Conservation (phyloP, 2,797 vertebrate species). For the Myiothlypis coronata region DNA sequence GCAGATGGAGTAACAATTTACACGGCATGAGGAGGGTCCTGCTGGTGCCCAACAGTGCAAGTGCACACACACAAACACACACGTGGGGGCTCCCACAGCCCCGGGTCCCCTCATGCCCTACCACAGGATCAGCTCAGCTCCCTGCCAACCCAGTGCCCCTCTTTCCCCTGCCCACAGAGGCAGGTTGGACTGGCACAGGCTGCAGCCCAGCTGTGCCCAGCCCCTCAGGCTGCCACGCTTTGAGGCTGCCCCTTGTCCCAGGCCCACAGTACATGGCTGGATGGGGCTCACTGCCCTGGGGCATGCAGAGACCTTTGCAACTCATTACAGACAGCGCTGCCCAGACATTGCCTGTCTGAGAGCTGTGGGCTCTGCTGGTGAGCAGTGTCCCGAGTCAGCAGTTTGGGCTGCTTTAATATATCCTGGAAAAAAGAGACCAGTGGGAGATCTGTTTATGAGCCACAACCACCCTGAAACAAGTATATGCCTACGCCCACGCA, state of each 20-base stretch:
- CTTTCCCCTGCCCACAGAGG: accelerated
- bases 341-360: neutral
- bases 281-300: accelerated
- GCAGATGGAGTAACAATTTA: neutral
- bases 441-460: neutral
- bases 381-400: neutral
- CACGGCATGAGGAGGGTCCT: accelerated
- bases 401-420: neutral
- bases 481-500: accelerated
- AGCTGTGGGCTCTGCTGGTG: neutral
- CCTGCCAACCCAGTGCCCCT: accelerated
- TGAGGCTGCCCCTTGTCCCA: neutral
- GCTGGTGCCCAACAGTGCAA: neutral
- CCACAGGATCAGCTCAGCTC: accelerated
- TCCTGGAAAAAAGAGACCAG: neutral
- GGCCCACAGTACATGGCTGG: accelerated
- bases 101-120: neutral
- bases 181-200: accelerated
- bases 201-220: neutral
- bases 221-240: too few relatives aligned
- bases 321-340: accelerated
- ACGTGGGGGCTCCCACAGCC: accelerated
- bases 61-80: too few relatives aligned
- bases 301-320: neutral
- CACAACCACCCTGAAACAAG: neutral